phyloP scores from a whole-genome alignment of 2,888 invertebrate genomes.

The Augochlorella aurata region DNA sequence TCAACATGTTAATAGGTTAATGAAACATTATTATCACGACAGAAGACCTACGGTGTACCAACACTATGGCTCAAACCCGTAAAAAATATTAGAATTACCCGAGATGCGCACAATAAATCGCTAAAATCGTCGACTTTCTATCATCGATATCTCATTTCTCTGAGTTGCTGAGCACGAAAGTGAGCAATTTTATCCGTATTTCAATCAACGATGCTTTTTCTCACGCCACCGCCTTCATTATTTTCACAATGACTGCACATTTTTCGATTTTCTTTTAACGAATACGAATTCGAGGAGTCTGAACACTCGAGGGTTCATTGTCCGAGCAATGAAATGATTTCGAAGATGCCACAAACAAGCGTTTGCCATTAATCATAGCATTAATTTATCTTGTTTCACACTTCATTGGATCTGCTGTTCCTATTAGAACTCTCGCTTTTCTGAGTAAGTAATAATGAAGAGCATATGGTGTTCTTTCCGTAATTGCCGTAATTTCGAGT shows the following conservation, averaged over 20 bases:
- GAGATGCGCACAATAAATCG: background rate
- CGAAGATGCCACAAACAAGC: background rate
- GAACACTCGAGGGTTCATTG: background rate
- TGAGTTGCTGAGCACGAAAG: background rate
- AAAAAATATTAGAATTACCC: background rate
- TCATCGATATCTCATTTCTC: background rate
- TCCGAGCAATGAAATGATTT: background rate
- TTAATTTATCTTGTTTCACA: no score
- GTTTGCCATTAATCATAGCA: background rate
- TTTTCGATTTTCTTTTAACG: background rate
- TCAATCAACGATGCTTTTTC: background rate
- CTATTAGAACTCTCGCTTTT: no score
- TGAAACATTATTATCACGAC: no score
- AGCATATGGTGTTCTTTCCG: no score
- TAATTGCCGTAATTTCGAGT: no score
- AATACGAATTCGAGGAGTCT: background rate
- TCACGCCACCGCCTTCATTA: background rate
- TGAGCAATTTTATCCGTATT: background rate
- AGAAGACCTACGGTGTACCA: no score
- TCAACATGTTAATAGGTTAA: no score
- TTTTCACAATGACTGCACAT: background rate
- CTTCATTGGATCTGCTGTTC: no score
- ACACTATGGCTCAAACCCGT: no score
- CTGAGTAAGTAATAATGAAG: no score
- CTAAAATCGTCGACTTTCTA: background rate